A percentile compares a stretch with the other conserved stretches of the same genome.
phyloP scores from a whole-genome alignment of 2,888 invertebrate genomes.

The Acanthosoma haemorrhoidale region DNA sequence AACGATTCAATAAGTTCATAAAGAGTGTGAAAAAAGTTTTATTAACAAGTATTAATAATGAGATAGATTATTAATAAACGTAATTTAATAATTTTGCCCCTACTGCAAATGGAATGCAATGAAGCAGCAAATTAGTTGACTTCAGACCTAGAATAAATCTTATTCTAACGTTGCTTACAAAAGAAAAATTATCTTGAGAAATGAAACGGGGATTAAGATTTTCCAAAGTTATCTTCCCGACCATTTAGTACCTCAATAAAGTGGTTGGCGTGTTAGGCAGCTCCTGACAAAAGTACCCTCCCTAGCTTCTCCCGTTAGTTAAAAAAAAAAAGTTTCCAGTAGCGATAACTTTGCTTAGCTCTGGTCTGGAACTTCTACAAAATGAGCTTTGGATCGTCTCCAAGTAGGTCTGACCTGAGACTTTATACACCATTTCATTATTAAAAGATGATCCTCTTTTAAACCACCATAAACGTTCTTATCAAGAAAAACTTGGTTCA shows the following conservation, averaged over 20 bases:
- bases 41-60: no score
- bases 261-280: constrained; percentile 1
- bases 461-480: constrained; percentile 2
- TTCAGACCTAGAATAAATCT: no score
- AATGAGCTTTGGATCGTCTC: not conserved
- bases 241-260: not conserved
- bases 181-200: not conserved
- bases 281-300: not conserved
- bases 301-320: not conserved
- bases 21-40: no score
- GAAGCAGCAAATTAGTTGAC: no score
- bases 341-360: not conserved
- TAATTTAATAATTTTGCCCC: no score
- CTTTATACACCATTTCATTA: constrained; percentile 10
- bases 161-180: not conserved
- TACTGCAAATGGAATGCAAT: no score
- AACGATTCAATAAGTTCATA: no score
- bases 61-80: no score
- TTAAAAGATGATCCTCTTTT: constrained; percentile 10
- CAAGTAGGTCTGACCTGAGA: not conserved
- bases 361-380: not conserved
- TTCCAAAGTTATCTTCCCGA: not conserved
- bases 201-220: not conserved
- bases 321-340: constrained; percentile 9
- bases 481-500: not conserved